A percentile compares a stretch with the other conserved stretches of the same genome.
Conservation (phyloP, 2,797 vertebrate genomes). For the Potorous gilbertii region DNA sequence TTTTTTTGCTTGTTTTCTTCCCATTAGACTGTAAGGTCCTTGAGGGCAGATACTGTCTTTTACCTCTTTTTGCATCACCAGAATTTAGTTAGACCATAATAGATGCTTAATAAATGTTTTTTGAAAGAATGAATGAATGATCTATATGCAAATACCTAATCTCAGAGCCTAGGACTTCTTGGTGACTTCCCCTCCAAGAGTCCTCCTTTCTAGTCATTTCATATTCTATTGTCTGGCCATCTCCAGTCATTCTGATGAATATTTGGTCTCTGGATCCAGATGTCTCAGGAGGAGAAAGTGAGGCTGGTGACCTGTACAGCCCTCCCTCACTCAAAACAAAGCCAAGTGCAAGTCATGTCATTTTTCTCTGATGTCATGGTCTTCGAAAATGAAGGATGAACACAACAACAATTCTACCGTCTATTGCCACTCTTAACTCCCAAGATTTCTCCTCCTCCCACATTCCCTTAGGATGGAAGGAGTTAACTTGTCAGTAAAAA, state of each 20-base stretch:
- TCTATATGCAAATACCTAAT: neutral
- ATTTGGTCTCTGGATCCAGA: too few relatives aligned
- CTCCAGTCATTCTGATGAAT: too few relatives aligned
- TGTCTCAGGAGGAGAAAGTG: too few relatives aligned
- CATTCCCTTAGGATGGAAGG: neutral
- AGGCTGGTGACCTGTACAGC: too few relatives aligned
- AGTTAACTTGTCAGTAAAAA: neutral
- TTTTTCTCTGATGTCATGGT: too few relatives aligned
- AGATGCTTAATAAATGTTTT: neutral
- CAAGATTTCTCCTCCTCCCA: neutral
- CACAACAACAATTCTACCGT: neutral
- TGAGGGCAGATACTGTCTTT: neutral
- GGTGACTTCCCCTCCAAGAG: neutral
- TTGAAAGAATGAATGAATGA: neutral
- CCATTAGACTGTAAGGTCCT: neutral
- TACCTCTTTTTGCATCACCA: neutral
- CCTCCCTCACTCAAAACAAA: too few relatives aligned
- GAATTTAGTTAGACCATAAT: neutral
- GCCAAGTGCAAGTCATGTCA: too few relatives aligned
- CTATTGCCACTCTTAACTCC: neutral
- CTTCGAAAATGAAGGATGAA: too few relatives aligned
- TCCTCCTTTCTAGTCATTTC: neutral
- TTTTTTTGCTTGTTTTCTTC: neutral
- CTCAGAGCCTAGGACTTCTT: neutral
- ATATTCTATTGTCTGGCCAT: too few relatives aligned